Base-by-base conservation (phyloP, 2,888 invertebrate genomes). In the Drosophila algonquin region DNA sequence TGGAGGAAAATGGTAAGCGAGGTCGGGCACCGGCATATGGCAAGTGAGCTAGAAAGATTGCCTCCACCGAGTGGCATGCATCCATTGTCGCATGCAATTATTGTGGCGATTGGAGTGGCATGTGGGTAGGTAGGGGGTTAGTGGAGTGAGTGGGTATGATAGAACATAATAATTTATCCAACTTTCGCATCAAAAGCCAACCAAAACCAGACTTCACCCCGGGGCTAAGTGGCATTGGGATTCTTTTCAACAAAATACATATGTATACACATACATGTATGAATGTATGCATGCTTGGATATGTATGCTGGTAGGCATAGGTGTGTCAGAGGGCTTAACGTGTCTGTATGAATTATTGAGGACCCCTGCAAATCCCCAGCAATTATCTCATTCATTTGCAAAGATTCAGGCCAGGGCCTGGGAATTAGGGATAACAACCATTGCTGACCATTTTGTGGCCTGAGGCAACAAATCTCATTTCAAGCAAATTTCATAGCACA, bases 401-500 rank as follows among this genome's bases (percentile, higher is more conserved):
- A 67, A 67, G 68, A 68, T 68, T 67, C 51, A 68, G 27, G 56
- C 46, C 44, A 48, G 27, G 47, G 40, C 6, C 30, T 8, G 50
- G 30, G 30, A n/a, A 32, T 58, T 21, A 32, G 44, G 58, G 24
- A 53, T 45, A 35, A 45, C 63, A 54, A 63, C 62, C 54, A 64
- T 73, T 67, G 64, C 54, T 51, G 40, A 64, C 59, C 73, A 71
- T 70, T 85, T 85, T 79, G 86, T 72, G 67, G 75, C 62, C 56
- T 59, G 69, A 64, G 74, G 30, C 7, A 53, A 61, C 57, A 82
- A 85, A 86, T 88, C 80, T 80, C 86, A 86, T 88, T 82, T 85
- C 63, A 65, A 75, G 72, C 82, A 79, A 84, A 87, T 87, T 82
- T 82, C 82, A 82, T 84, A 58, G 82, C 82, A 87, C 77, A 85